Conservation (phyloP, 2,888 invertebrate genomes). For the Ochlodes sylvanus region DNA sequence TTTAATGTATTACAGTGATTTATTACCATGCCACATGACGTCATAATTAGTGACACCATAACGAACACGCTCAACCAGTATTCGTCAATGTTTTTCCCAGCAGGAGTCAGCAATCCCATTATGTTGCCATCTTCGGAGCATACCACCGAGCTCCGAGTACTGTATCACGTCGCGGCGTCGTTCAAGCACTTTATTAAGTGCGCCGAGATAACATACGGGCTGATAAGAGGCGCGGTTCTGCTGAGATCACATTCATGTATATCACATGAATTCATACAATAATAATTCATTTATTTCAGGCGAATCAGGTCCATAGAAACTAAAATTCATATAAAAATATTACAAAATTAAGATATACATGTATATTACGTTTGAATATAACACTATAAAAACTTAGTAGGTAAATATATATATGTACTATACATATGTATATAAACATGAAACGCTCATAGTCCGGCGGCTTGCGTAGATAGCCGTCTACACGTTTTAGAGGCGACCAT, state of each 20-base stretch:
- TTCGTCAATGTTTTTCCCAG: slow-evolving; percentile 24
- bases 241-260: not conserved
- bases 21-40: slow-evolving; percentile 38
- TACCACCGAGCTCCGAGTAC: slow-evolving; percentile 32
- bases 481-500: too few species aligned
- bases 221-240: not conserved
- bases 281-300: too few species aligned
- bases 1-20: not conserved
- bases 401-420: too few species aligned
- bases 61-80: slow-evolving; percentile 29
- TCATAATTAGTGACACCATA: slow-evolving; percentile 43
- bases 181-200: slow-evolving; percentile 39
- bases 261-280: too few species aligned
- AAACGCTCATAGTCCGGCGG: too few species aligned
- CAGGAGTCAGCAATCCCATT: slow-evolving; percentile 43
- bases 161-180: slow-evolving; percentile 13
- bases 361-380: too few species aligned
- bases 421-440: too few species aligned
- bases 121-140: slow-evolving; percentile 44
- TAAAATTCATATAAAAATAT: too few species aligned
- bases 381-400: too few species aligned
- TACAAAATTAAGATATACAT: too few species aligned
- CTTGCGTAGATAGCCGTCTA: too few species aligned
- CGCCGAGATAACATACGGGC: slow-evolving; percentile 6
- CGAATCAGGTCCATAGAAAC: too few species aligned